Percentiles rank a stretch among this genome's conserved stretches.
phyloP scores from a whole-genome alignment of 1,140 invertebrate species.

The Acromyrmex heyeri region DNA sequence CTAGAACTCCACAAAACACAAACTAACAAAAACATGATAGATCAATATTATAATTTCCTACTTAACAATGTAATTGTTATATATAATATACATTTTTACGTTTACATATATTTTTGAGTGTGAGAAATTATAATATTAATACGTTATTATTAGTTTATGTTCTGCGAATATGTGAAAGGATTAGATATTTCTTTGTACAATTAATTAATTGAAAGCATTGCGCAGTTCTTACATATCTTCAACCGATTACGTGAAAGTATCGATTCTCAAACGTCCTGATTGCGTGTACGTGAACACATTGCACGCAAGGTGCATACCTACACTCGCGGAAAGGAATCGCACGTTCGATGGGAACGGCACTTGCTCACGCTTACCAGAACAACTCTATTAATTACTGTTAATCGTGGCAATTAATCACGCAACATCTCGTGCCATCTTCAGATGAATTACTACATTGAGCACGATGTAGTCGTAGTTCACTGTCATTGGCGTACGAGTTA shows the following conservation, averaged over 20 bases:
- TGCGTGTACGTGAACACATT: background rate
- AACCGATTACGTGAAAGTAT: slow-evolving; percentile 33
- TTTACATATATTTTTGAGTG: too few relatives aligned
- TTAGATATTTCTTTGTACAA: background rate
- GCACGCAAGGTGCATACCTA: slow-evolving; percentile 19
- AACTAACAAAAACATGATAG: too few relatives aligned
- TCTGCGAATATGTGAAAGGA: background rate
- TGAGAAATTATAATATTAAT: too few relatives aligned
- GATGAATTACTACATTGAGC: slow-evolving; percentile 73
- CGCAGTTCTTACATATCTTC: background rate
- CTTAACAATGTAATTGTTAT: too few relatives aligned
- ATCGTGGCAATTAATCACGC: slow-evolving; percentile 82
- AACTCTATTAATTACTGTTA: slow-evolving; percentile 84
- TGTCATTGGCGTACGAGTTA: slow-evolving; percentile 68
- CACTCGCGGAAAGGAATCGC: slow-evolving; percentile 36
- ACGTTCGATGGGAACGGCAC: slow-evolving; percentile 62
- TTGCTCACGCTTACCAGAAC: slow-evolving; percentile 63
- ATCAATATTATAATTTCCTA: too few relatives aligned
- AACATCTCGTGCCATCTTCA: slow-evolving; percentile 38
- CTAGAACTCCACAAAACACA: too few relatives aligned
- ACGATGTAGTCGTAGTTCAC: slow-evolving; percentile 69
- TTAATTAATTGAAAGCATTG: background rate
- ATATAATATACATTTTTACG: too few relatives aligned
- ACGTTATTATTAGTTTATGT: too few relatives aligned
- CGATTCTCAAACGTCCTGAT: slow-evolving; percentile 7